Evolutionary conservation across 1,140 invertebrate species (phyloP), one percentile per base, ranked within the genome.

Genomic region (Panonychus citri): DNA sequence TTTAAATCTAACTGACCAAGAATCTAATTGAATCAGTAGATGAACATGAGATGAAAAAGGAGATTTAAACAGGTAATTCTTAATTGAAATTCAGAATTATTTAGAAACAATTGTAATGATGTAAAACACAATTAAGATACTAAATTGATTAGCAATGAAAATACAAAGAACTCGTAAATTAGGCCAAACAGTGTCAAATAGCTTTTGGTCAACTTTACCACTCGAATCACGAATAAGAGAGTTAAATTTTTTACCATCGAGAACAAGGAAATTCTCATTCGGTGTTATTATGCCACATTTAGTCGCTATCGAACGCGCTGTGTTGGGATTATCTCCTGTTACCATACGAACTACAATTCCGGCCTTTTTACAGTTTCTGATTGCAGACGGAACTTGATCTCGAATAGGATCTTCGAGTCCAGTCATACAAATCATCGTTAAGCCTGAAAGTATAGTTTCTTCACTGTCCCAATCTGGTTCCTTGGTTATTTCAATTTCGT

Each of bases 311-410:
- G 95, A 93, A 73, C 98, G 94, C 73, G 95, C 95, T 42, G 95
- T 99, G 56, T 90, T 73, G 42, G 99, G 99, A 78, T 99, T 99
- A 71, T 99, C 95, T 68, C 95, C 95, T 73, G 95, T 99, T 73
- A 99, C 99, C 69, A 99, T 94, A 73, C 96, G 96, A 62, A 98
- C 94, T 63, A 94, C 81, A 70, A 98, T 98, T 71, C 94, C 94
- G 73, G 94, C 94, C 62, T 83, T 82, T 59, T 89, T 83, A 73
- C 95, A 99, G 64, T 86, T 78, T 39, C 79, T 78, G 69, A 99
- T 98, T 0, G 94, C 86, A 69, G 90, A 83, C 65, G 84, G 82
- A 3, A 99, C 95, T 78, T 99, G 95, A 66, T 89, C 93, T 67
- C 95, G 81, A 55, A 95, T 95, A 42, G 95, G 95, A 73, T 99